Conservation (phyloP, 2,888 invertebrate species). For the Girardia tigrina region DNA sequence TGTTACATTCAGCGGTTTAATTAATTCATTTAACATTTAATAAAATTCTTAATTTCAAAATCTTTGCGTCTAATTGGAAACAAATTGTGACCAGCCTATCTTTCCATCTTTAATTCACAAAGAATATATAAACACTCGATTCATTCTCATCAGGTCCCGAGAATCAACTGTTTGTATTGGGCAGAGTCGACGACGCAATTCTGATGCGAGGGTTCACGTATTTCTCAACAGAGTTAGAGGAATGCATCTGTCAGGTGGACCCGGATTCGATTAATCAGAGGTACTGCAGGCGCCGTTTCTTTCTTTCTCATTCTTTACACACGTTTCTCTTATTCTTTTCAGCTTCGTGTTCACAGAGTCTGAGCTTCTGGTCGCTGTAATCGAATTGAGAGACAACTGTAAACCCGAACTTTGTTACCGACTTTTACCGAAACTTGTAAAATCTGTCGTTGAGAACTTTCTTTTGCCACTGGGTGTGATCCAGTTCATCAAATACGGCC, state of each 20-base stretch:
- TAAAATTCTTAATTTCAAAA: no score
- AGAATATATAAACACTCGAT: no score
- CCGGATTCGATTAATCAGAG: neutral
- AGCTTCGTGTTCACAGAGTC: slow-evolving; percentile 14
- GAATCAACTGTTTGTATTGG: neutral
- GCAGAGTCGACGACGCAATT: neutral
- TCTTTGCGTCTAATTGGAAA: no score
- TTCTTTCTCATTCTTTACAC: neutral
- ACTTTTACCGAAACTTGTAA: neutral
- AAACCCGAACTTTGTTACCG: neutral
- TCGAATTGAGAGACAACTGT: neutral
- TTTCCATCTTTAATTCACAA: no score
- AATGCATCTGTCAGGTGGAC: neutral
- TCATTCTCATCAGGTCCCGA: neutral
- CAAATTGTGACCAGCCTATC: no score
- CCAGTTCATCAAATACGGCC: neutral
- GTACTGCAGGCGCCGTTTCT: no score
- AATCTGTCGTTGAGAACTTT: slow-evolving; percentile 7
- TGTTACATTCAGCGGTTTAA: no score
- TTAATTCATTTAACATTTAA: no score
- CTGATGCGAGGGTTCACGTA: neutral
- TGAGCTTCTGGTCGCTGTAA: neutral
- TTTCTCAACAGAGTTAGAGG: neutral
- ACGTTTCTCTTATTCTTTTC: neutral
- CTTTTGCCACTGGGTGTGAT: neutral